These are phyloP conservation scores for Xyrichtys novacula DNA, from an alignment of 2,797 vertebrate species.

Conservation along the genomic window DNA sequence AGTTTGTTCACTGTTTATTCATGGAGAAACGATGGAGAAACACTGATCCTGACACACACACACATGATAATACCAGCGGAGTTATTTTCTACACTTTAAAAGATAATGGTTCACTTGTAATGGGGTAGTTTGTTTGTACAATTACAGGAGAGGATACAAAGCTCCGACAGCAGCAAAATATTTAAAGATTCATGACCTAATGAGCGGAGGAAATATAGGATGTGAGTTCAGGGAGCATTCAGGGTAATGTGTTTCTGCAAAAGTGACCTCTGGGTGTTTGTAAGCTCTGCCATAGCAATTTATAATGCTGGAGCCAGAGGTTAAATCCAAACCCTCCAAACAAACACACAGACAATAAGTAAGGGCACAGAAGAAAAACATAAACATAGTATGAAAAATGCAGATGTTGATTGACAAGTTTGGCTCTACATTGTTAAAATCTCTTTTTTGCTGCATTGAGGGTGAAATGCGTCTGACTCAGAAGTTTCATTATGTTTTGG, in stretches of 20 bases:
- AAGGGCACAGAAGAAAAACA: no score
- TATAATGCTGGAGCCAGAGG: slow-evolving; percentile 1
- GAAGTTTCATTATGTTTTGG: no score
- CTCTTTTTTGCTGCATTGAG: no score
- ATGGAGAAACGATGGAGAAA: neutral
- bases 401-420: no score
- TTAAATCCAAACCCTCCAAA: neutral
- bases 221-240: neutral
- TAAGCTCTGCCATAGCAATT: neutral
- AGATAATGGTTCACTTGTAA: neutral
- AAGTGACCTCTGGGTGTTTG: slow-evolving; percentile 8
- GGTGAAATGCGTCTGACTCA: no score
- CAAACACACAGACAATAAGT: neutral
- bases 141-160: neutral
- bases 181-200: neutral
- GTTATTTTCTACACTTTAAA: neutral
- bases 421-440: no score
- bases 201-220: neutral
- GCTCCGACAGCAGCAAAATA: neutral
- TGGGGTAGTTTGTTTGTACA: slow-evolving; percentile 1
- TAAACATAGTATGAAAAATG: neutral
- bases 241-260: neutral
- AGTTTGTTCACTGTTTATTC: neutral
- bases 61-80: slow-evolving; percentile 3
- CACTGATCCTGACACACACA: neutral